Evolutionary conservation across 2,797 vertebrate species (phyloP).

Genomic region (Aeoliscus strigatus): DNA sequence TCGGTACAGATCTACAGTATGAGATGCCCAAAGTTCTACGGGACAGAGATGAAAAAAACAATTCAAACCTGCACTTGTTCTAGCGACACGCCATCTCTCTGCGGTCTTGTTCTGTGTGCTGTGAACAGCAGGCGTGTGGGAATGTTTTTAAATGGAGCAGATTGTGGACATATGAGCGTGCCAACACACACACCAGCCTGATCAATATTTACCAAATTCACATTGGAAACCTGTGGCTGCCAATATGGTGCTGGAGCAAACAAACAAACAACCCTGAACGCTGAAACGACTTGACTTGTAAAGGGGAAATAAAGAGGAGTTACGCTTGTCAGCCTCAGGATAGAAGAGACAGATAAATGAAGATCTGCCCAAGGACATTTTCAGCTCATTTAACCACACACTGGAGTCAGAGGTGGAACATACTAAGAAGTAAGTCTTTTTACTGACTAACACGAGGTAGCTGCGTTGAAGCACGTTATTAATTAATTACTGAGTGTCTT

Average conservation of each 20-base stretch:
- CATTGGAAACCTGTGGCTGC: conserved; percentile 9
- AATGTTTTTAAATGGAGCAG: conserved; percentile 20
- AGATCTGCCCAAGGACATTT: background rate
- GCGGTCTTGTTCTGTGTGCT: too few relatives aligned
- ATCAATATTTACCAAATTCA: conserved; percentile 15
- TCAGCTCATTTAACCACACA: background rate
- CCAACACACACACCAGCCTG: conserved; percentile 23
- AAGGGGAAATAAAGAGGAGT: background rate
- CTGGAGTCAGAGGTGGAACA: too few relatives aligned
- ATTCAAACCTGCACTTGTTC: too few relatives aligned
- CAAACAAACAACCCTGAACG: background rate
- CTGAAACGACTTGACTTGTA: background rate
- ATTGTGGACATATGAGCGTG: conserved; percentile 13
- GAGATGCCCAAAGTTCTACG: too few relatives aligned
- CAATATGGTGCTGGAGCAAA: background rate
- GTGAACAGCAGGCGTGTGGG: conserved; percentile 20
- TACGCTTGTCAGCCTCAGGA: background rate
- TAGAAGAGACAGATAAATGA: background rate
- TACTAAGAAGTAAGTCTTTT: too few relatives aligned
- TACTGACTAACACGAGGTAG: too few relatives aligned
- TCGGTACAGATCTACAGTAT: too few relatives aligned
- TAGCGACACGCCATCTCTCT: too few relatives aligned
- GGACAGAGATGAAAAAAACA: too few relatives aligned
- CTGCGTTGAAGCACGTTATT: too few relatives aligned
- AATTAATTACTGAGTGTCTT: too few relatives aligned